Evolutionary conservation across 2,113 vertebrate species (phyloP).

Genomic region (Echinops telfairi): DNA sequence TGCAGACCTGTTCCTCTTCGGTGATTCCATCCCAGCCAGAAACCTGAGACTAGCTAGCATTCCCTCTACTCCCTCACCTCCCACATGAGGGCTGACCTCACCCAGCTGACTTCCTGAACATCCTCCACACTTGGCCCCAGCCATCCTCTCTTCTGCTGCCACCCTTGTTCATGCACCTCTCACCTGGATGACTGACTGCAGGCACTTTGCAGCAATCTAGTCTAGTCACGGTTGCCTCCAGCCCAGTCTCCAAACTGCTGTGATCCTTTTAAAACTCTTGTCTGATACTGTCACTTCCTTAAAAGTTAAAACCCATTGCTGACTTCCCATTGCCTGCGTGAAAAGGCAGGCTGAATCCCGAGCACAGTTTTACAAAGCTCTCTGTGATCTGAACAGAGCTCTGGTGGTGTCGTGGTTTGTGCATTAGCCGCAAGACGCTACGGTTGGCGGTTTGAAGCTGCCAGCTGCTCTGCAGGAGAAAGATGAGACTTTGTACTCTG

Average conservation of each 20-base stretch:
- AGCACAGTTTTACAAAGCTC: not conserved
- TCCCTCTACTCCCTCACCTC: not conserved
- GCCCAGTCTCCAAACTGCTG: not conserved
- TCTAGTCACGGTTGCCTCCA: not conserved
- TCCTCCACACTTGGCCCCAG: not conserved
- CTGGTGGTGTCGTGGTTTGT: too few relatives aligned
- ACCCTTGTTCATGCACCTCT: not conserved
- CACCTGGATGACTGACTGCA: not conserved
- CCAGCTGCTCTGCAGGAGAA: too few relatives aligned
- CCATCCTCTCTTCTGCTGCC: not conserved
- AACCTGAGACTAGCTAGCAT: not conserved
- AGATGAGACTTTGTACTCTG: too few relatives aligned
- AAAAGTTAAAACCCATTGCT: slow-evolving; percentile 14
- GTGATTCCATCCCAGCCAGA: not conserved
- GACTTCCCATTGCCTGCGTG: not conserved
- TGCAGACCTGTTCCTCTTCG: not conserved
- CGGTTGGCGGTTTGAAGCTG: too few relatives aligned
- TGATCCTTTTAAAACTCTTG: not conserved
- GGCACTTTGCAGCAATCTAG: not conserved
- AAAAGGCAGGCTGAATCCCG: not conserved
- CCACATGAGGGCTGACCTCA: not conserved
- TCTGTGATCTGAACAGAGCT: not conserved
- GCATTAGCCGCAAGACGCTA: too few relatives aligned
- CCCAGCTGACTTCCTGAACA: not conserved
- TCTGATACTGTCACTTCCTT: slow-evolving; percentile 15